Evolutionary conservation across 2,113 vertebrate species (phyloP).

Genomic region (Pseudopipra pipra): DNA sequence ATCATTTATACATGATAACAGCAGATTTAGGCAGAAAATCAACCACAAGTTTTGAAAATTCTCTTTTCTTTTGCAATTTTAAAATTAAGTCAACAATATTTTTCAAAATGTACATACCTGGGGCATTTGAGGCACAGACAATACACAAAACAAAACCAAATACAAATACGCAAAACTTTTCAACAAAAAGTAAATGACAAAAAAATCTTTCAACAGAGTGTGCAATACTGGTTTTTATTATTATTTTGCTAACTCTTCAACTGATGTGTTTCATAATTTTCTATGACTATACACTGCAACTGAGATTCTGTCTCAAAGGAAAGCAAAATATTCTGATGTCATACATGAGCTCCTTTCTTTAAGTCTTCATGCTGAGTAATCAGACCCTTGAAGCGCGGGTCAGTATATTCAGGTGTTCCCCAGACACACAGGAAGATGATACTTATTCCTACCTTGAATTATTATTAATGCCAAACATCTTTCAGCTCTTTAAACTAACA

Average conservation of each 20-base stretch:
- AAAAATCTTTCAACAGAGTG: neutral
- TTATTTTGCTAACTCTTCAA: neutral
- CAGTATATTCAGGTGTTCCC: neutral
- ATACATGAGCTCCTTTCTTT: neutral
- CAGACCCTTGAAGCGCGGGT: neutral
- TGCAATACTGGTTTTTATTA: neutral
- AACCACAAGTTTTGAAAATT: neutral
- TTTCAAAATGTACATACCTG: neutral
- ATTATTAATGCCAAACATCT: neutral
- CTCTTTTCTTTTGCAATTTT: neutral
- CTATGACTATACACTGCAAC: neutral
- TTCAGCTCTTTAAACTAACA: neutral
- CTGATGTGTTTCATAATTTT: neutral
- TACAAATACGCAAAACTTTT: neutral
- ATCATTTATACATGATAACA: neutral
- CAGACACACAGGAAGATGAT: neutral
- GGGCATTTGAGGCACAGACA: neutral
- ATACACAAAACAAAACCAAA: too few species aligned
- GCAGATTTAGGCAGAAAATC: neutral
- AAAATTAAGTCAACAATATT: neutral
- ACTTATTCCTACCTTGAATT: neutral
- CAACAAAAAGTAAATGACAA: neutral
- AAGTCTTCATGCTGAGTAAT: neutral
- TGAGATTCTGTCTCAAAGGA: neutral
- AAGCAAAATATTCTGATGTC: neutral